Conservation (phyloP, 2,113 vertebrate species). For the Epinephelus moara region DNA sequence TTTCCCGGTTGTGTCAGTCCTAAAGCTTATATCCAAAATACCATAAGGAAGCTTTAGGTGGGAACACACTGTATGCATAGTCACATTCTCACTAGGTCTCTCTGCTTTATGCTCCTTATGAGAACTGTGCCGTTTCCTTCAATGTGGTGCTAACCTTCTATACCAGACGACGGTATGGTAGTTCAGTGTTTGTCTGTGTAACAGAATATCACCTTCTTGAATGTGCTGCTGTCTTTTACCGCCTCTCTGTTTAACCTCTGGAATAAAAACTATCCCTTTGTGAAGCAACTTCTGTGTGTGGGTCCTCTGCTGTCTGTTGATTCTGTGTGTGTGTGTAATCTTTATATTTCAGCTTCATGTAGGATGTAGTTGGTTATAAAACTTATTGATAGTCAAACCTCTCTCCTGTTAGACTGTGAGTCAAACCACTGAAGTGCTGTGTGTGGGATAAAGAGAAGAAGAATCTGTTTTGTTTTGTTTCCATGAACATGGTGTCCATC, state of each 20-base stretch:
- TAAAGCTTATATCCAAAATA: constrained; percentile 22
- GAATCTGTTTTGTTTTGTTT: neutral
- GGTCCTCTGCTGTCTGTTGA: constrained; percentile 55
- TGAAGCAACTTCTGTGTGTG: constrained; percentile 63
- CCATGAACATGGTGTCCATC: neutral
- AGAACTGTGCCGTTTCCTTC: constrained; percentile 58
- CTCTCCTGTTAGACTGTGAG: neutral
- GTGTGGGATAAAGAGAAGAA: no score
- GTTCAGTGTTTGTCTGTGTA: constrained; percentile 63
- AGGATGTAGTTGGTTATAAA: neutral
- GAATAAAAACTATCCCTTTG: constrained; percentile 76
- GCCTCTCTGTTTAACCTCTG: constrained; percentile 68
- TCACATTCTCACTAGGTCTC: constrained; percentile 49
- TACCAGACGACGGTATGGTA: constrained; percentile 33
- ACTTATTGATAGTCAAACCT: neutral
- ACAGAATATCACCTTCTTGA: constrained; percentile 55
- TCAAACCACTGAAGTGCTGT: neutral
- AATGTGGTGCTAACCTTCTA: constrained; percentile 69
- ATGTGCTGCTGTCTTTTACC: constrained; percentile 72
- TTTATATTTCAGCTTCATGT: constrained; percentile 4
- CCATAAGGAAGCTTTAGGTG: constrained; percentile 13
- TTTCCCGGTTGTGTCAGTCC: constrained; percentile 26
- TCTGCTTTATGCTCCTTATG: constrained; percentile 47
- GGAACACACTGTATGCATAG: constrained; percentile 55
- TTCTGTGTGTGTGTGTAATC: neutral